These are phyloP conservation scores for Drosophila paucipuncta DNA, from an alignment of 2,888 invertebrate species.

Conservation along the genomic window DNA sequence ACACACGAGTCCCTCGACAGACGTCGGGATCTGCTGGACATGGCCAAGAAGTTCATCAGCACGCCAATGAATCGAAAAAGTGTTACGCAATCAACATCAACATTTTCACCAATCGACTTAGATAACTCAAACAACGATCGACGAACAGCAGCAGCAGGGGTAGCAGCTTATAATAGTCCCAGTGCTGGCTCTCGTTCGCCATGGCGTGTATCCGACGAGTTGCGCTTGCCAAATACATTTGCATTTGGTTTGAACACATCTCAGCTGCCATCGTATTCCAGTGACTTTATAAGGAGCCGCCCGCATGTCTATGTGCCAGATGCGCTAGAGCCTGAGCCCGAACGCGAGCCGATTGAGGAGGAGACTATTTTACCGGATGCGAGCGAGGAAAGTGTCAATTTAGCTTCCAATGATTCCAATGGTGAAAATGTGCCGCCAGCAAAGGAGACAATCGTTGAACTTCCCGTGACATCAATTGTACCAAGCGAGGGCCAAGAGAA, in stretches of 20 bases:
- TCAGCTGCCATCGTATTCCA: slow-evolving; percentile 83
- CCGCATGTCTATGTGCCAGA: slow-evolving; percentile 65
- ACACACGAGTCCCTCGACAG: slow-evolving; percentile 12
- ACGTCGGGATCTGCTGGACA: slow-evolving; percentile 62
- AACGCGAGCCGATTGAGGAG: neutral
- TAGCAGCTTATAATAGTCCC: neutral
- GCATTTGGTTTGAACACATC: slow-evolving; percentile 77
- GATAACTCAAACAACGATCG: neutral
- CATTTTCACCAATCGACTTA: slow-evolving; percentile 66
- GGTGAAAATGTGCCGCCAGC: slow-evolving; percentile 80
- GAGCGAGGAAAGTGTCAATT: neutral
- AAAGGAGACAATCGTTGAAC: neutral
- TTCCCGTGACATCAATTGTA: neutral
- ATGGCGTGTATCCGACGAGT: slow-evolving; percentile 82
- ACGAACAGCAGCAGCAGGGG: neutral
- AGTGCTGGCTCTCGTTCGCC: slow-evolving; percentile 69
- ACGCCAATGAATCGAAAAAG: slow-evolving; percentile 73
- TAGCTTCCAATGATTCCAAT: slow-evolving; percentile 74
- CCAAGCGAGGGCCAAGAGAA: slow-evolving; percentile 44
- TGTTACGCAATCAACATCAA: neutral
- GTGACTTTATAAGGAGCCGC: slow-evolving; percentile 74
- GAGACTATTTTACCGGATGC: slow-evolving; percentile 5
- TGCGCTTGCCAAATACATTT: slow-evolving; percentile 76
- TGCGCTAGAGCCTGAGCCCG: neutral
- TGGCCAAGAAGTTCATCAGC: slow-evolving; percentile 75